A percentile compares a stretch with the other conserved stretches of the same genome.
Evolutionary conservation across 2,113 vertebrate species (phyloP).

Genomic region (Leptodactylus fuscus): DNA sequence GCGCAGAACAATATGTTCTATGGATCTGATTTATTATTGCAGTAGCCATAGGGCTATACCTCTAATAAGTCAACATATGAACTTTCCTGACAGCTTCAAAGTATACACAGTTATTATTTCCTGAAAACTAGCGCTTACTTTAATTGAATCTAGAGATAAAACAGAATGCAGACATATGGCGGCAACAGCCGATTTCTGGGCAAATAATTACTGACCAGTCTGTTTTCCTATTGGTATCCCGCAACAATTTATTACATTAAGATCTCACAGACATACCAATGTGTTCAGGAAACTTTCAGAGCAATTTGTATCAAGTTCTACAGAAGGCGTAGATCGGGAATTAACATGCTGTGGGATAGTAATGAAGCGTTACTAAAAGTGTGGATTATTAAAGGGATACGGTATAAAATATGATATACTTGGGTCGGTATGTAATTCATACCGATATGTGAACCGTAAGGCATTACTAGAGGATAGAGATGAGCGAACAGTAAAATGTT

Average conservation of each 20-base stretch:
- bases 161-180: slow-evolving; percentile 50
- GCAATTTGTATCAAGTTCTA: background rate
- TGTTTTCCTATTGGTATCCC: slow-evolving; percentile 22
- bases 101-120: slow-evolving; percentile 49
- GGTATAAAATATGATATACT: no score
- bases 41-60: slow-evolving; percentile 56
- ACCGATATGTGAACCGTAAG: no score
- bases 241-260: background rate
- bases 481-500: no score
- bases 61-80: slow-evolving; percentile 59
- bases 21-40: slow-evolving; percentile 58
- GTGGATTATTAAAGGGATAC: no score
- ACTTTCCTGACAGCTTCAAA: slow-evolving; percentile 50
- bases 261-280: slow-evolving; percentile 10
- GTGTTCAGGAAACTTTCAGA: slow-evolving; percentile 1
- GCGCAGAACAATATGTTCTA: slow-evolving; percentile 57
- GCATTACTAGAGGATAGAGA: no score
- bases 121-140: slow-evolving; percentile 19
- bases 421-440: no score
- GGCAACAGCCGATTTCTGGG: slow-evolving; percentile 12
- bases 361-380: background rate
- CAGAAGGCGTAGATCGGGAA: background rate
- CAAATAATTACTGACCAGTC: slow-evolving; percentile 52
- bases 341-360: background rate
- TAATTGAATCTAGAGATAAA: slow-evolving; percentile 57